These are phyloP conservation scores for Eudasyphora cyanicolor DNA, from an alignment of 2,888 invertebrate genomes.

Conservation along the genomic window DNA sequence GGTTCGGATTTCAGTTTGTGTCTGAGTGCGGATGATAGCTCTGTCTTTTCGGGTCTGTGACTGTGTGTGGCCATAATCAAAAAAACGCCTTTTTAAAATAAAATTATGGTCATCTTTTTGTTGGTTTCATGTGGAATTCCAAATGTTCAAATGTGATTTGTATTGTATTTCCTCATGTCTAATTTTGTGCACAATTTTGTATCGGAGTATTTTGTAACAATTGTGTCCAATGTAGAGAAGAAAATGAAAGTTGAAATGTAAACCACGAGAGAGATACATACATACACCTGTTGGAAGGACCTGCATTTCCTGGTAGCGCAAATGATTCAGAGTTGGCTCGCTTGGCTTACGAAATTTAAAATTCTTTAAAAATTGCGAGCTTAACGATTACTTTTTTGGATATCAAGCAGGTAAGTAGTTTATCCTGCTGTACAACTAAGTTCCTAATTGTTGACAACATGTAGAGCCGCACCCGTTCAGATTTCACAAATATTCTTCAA, in stretches of 20 bases:
- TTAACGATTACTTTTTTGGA: no score
- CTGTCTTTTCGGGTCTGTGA: neutral
- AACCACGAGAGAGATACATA: neutral
- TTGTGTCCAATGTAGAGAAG: neutral
- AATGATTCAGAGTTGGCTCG: no score
- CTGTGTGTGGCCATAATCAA: constrained; percentile 44
- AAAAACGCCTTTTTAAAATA: constrained; percentile 56
- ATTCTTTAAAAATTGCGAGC: no score
- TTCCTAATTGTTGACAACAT: no score
- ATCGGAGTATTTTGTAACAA: constrained; percentile 6
- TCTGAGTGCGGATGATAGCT: neutral
- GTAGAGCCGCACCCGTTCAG: no score
- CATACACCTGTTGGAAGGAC: neutral
- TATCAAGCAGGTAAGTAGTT: no score
- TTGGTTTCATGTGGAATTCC: neutral
- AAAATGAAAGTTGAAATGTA: constrained; percentile 28
- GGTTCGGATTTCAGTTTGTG: constrained; percentile 14
- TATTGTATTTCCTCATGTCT: constrained; percentile 26
- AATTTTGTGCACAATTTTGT: neutral
- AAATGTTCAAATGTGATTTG: constrained; percentile 1
- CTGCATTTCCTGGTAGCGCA: neutral
- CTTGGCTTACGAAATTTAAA: no score
- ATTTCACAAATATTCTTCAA: no score
- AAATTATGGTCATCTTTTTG: constrained; percentile 36
- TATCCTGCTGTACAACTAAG: no score